Conservation (phyloP, 1,140 invertebrate species). For the Nylanderia fulva region DNA sequence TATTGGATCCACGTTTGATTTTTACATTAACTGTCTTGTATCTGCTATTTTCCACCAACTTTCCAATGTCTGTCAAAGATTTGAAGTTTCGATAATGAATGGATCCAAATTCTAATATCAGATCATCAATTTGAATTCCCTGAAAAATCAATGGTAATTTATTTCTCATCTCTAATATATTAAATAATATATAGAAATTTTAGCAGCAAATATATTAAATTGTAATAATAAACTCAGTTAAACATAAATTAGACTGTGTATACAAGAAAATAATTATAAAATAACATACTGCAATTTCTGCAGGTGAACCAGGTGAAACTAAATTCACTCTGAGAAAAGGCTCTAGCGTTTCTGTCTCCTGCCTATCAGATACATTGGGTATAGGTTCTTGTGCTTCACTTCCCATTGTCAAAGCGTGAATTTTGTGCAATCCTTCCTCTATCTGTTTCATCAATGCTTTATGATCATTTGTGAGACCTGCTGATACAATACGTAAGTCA, state of each 20-base stretch:
- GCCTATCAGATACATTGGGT: constrained; percentile 36
- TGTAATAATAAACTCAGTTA: background rate
- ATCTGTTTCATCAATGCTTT: constrained; percentile 95
- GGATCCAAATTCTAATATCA: constrained; percentile 94
- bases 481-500: background rate
- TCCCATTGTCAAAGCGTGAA: constrained; percentile 82
- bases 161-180: background rate
- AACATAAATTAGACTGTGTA: background rate
- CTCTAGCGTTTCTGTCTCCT: constrained; percentile 71
- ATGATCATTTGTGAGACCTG: constrained; percentile 96
- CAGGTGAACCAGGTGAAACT: constrained; percentile 92
- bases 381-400: constrained; percentile 29
- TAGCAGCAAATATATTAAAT: background rate
- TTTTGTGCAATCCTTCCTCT: constrained; percentile 89
- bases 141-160: constrained; percentile 80
- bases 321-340: constrained; percentile 91
- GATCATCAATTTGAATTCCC: constrained; percentile 92
- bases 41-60: constrained; percentile 91
- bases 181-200: constrained; percentile 35
- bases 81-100: constrained; percentile 91
- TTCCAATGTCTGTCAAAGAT: constrained; percentile 89
- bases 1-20: constrained; percentile 86
- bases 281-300: constrained; percentile 90
- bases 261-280: background rate
- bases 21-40: constrained; percentile 88